Evolutionary conservation across 1,140 invertebrate species (phyloP).

Genomic region (Conus betulinus): DNA sequence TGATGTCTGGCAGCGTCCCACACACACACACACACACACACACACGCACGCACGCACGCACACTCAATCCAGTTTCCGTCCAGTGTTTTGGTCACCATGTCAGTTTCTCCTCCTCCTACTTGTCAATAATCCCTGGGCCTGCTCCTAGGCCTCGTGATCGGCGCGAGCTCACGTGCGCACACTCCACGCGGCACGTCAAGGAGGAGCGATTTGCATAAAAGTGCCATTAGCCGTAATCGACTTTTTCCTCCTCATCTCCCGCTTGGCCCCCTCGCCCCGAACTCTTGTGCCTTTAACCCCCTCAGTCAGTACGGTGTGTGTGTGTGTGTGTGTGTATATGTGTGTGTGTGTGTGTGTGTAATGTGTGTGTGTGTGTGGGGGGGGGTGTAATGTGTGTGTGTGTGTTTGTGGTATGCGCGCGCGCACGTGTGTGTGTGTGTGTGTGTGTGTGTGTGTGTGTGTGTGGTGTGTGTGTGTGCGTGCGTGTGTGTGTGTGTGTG

Average conservation of each 20-base stretch:
- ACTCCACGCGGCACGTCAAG: slow-evolving; percentile 1
- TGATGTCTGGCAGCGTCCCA: neutral
- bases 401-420: too few relatives aligned
- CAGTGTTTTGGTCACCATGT: neutral
- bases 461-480: too few relatives aligned
- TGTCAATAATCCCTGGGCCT: neutral
- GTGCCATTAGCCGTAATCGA: slow-evolving; percentile 23
- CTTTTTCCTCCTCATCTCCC: neutral
- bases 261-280: neutral
- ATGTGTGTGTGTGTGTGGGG: neutral
- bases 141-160: neutral
- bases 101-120: slow-evolving; percentile 2
- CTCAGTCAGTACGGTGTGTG: neutral
- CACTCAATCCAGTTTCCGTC: too few relatives aligned
- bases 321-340: neutral
- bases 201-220: slow-evolving; percentile 17
- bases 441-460: neutral
- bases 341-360: neutral
- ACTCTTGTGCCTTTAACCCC: neutral
- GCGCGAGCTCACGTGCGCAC: slow-evolving; percentile 12
- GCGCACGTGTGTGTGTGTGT: too few relatives aligned
- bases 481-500: too few relatives aligned
- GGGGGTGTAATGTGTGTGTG: too few relatives aligned
- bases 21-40: too few relatives aligned
- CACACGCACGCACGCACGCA: too few relatives aligned